A percentile compares a stretch with the other conserved stretches of the same genome.
Conservation (phyloP, 2,113 vertebrate species). For the Cichladusa arquata region DNA sequence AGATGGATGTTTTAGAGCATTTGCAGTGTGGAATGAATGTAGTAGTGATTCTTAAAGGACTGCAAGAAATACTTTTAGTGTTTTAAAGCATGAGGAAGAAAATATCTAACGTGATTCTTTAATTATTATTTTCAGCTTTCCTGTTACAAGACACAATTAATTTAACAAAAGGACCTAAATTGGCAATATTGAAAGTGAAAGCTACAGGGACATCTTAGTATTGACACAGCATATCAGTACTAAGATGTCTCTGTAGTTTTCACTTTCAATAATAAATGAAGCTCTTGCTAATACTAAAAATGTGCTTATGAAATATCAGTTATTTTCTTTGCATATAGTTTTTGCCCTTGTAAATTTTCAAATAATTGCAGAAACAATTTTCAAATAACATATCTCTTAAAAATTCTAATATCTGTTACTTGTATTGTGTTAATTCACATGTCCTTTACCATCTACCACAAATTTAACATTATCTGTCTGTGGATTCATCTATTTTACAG, state of each 20-base stretch:
- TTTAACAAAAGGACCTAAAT: neutral
- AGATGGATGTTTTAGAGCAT: conserved; percentile 1
- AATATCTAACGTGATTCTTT: neutral
- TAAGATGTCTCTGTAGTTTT: no score
- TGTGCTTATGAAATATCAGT: neutral
- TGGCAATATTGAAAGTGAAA: neutral
- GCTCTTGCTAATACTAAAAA: neutral
- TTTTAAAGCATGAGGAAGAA: neutral
- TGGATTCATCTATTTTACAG: neutral
- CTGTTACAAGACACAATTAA: neutral
- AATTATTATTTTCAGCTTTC: neutral
- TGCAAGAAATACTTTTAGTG: neutral
- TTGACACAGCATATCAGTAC: neutral
- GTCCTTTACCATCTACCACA: neutral
- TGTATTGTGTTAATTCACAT: neutral
- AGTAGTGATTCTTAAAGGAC: neutral
- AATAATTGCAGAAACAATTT: neutral
- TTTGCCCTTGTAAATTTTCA: neutral
- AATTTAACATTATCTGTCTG: neutral
- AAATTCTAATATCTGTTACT: neutral
- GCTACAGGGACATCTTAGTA: neutral
- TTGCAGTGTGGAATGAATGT: neutral
- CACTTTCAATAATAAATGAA: neutral
- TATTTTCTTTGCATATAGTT: neutral
- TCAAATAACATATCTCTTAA: neutral